These are phyloP conservation scores for Gnathonemus echidnorhynchus DNA, from an alignment of 2,113 vertebrate species.

Conservation along the genomic window DNA sequence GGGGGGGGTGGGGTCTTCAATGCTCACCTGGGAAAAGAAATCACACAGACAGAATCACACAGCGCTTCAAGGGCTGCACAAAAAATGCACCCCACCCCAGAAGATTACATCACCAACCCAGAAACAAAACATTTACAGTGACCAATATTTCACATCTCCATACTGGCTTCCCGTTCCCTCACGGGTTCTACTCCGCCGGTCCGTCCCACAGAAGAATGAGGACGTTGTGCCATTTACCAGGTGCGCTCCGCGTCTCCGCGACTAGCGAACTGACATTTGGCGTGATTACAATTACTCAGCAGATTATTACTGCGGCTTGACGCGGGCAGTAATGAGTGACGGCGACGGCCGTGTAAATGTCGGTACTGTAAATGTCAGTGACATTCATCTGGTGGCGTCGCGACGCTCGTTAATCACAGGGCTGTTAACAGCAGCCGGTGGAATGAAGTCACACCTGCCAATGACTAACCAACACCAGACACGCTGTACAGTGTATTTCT, in stretches of 20 bases:
- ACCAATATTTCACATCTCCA: neutral
- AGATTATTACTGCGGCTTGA: slow-evolving; percentile 46
- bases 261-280: slow-evolving; percentile 27
- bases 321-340: slow-evolving; percentile 42
- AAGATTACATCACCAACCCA: neutral
- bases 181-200: neutral
- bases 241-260: slow-evolving; percentile 23
- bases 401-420: slow-evolving; percentile 27
- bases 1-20: neutral
- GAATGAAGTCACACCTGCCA: slow-evolving; percentile 34
- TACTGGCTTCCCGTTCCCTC: neutral
- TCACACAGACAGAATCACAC: neutral
- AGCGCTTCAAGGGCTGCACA: neutral
- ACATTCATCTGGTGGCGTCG: slow-evolving; percentile 34
- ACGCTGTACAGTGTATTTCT: neutral
- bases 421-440: slow-evolving; percentile 33
- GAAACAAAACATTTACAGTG: neutral
- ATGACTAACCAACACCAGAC: slow-evolving; percentile 40
- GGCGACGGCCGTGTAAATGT: slow-evolving; percentile 41
- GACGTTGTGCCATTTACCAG: slow-evolving; percentile 31
- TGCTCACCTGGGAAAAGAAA: neutral
- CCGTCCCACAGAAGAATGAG: neutral
- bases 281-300: slow-evolving; percentile 45
- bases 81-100: neutral
- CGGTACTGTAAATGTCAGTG: slow-evolving; percentile 34